A percentile compares a stretch with the other conserved stretches of the same genome.
Conservation (phyloP, 1,140 invertebrate species). For the Diachasma alloeum region DNA sequence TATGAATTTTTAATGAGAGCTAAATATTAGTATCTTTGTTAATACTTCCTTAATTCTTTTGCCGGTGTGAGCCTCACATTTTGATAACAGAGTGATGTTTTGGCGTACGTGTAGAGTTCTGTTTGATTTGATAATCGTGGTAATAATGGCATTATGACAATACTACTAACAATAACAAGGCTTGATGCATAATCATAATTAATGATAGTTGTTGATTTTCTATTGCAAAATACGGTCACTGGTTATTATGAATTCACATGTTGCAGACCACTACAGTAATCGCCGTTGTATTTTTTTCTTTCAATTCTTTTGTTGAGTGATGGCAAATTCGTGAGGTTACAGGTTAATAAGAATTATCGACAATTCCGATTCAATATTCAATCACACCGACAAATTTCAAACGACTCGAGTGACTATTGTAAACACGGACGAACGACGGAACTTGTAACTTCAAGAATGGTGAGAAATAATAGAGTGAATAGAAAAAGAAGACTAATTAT, state of each 20-base stretch:
- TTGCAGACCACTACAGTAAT: neutral
- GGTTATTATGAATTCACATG: neutral
- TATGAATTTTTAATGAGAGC: constrained; percentile 1
- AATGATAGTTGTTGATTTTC: neutral
- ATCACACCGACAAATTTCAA: no score
- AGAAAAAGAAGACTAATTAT: constrained; percentile 37
- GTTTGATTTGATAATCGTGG: neutral
- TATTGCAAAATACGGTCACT: neutral
- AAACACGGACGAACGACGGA: neutral
- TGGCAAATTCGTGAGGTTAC: neutral
- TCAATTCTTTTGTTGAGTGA: neutral
- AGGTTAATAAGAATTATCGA: neutral
- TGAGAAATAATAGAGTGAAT: constrained; percentile 15
- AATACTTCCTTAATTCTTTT: neutral
- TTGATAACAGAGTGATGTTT: neutral
- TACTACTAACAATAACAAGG: neutral
- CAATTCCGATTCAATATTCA: no score
- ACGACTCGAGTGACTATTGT: no score
- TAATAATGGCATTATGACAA: neutral
- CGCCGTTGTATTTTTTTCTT: neutral
- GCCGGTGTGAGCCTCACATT: neutral
- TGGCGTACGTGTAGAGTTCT: neutral
- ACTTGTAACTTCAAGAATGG: constrained; percentile 3
- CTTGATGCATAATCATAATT: neutral
- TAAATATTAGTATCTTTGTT: neutral